Conservation (phyloP, 2,113 vertebrate genomes). For the Pipra filicauda region DNA sequence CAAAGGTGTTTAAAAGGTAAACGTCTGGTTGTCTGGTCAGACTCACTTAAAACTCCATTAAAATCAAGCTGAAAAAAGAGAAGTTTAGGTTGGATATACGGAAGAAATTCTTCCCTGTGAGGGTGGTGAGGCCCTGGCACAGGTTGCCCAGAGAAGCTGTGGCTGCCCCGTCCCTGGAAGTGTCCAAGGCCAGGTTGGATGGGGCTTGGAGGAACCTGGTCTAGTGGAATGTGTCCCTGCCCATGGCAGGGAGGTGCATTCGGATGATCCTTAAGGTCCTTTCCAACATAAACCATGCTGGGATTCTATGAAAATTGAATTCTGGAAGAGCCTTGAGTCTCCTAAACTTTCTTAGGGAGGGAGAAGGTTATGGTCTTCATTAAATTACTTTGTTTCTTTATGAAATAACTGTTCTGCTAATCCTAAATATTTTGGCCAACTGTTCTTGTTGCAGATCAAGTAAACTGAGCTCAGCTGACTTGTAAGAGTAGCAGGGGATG, state of each 20-base stretch:
- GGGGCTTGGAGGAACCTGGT: accelerated
- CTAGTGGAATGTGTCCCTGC: background rate
- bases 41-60: accelerated
- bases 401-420: accelerated
- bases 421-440: background rate
- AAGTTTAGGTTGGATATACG: background rate
- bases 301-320: background rate
- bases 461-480: accelerated
- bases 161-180: background rate
- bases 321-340: background rate
- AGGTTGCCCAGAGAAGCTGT: accelerated
- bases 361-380: accelerated
- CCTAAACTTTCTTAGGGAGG: accelerated
- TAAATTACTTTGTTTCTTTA: background rate
- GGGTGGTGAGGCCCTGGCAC: background rate
- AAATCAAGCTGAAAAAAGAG: background rate
- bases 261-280: too few species aligned
- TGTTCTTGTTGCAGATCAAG: accelerated
- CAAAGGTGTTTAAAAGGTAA: background rate
- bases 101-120: background rate
- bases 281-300: background rate
- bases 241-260: accelerated
- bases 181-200: accelerated
- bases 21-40: accelerated
- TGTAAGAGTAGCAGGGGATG: accelerated